Base-by-base conservation (phyloP, 2,113 vertebrate genomes). In the Pitta sordida region DNA sequence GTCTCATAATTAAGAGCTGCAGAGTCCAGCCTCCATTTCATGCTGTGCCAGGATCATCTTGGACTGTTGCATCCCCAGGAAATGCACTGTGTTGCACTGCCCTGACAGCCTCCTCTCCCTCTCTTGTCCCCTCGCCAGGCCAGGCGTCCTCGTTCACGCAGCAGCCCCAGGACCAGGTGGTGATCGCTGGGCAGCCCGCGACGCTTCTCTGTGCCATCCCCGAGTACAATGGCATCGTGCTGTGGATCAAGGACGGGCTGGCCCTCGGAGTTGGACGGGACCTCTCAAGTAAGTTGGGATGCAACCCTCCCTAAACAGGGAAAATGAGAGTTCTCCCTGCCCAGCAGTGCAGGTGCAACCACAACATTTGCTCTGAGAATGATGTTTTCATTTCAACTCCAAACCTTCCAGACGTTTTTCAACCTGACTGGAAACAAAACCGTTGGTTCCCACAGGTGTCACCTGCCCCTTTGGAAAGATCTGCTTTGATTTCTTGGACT, bases 181-280 rank as follows among this genome's bases (percentile, higher is more conserved):
- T 99, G 95, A 98, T 99, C 23, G 99, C 99, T 0, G 99, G 99
- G 49, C 99, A 99, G 97, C 99, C 98, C 0, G 99, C 99, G 95
- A 99, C 99, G 0, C 97, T 99, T 90, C 98, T 98, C 7, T 99
- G 99, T 8, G 98, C 99, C 71, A 99, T 99, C 93, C 99, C 99
- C 0, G 98, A 98, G 56, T 99, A 99, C 30, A 99, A 98, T 37
- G 99, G 99, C 15, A 98, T 99, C 3, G 99, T 99, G 62, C 98
- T 99, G 27, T 99, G 99, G 99, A 99, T 99, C 92, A 99, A 99
- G 94, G 99, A 99, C 0, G 99, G 99, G 80, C 97, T 99, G 44
- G 99, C 99, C 12, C 97, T 99, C 2, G 99, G 99, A 1, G 99
- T 99, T 11, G 99, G 99, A 79, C 98, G 99, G 90, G 99, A 99